phyloP scores from a whole-genome alignment of 2,888 invertebrate species.

The Axea sp. region DNA sequence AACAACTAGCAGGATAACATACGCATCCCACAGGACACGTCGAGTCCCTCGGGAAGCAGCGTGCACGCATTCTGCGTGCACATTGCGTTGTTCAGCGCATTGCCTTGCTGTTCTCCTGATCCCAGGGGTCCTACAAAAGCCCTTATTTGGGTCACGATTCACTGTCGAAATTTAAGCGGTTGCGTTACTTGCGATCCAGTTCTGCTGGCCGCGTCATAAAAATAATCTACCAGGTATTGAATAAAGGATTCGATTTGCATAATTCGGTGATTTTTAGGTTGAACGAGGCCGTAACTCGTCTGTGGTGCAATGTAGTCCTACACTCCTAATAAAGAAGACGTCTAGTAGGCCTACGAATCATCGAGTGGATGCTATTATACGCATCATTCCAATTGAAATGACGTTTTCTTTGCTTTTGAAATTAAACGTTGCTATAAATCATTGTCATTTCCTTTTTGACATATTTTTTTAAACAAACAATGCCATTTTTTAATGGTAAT shows the following conservation, averaged over 20 bases:
- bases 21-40: conserved; percentile 67
- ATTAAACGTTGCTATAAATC: no score
- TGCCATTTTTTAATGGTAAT: no score
- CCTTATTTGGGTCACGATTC: conserved; percentile 78
- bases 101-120: conserved; percentile 74
- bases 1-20: conserved; percentile 78
- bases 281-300: neutral
- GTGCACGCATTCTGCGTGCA: conserved; percentile 64
- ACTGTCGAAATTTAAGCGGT: conserved; percentile 68
- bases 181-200: conserved; percentile 67
- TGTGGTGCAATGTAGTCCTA: conserved; percentile 60
- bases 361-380: conserved; percentile 68
- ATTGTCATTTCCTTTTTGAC: no score
- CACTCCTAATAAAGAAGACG: conserved; percentile 74
- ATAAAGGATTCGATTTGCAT: conserved; percentile 79
- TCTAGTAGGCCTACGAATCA: conserved; percentile 78
- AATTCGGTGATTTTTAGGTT: conserved; percentile 66
- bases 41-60: conserved; percentile 66
- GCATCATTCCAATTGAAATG: conserved; percentile 27
- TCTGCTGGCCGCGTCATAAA: conserved; percentile 74
- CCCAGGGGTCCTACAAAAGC: conserved; percentile 78
- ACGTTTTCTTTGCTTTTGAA: no score
- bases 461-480: no score
- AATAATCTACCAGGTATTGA: conserved; percentile 79
- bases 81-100: conserved; percentile 64